A percentile compares a stretch with the other conserved stretches of the same genome.
Conservation (phyloP, 2,113 vertebrate species). For the Gobius niger region DNA sequence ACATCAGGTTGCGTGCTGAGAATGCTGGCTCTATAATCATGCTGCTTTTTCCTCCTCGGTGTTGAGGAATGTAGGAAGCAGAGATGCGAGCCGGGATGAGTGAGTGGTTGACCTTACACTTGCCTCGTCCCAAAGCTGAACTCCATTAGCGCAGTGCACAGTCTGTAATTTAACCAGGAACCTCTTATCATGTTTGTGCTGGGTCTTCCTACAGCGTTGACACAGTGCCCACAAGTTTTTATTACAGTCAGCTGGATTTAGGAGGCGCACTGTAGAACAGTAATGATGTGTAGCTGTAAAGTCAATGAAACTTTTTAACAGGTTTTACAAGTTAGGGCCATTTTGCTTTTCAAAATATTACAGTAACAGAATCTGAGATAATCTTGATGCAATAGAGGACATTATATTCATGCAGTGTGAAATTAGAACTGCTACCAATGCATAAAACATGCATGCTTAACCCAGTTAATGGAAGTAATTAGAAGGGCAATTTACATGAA, state of each 20-base stretch:
- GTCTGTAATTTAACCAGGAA: slow-evolving; percentile 77
- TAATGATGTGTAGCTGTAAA: not conserved
- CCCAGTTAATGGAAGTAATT: too few relatives aligned
- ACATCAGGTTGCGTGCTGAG: slow-evolving; percentile 22
- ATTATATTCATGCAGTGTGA: too few relatives aligned
- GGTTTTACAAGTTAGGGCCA: not conserved
- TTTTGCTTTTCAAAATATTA: too few relatives aligned
- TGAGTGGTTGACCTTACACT: slow-evolving; percentile 64
- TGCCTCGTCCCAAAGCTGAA: slow-evolving; percentile 73
- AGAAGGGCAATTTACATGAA: too few relatives aligned
- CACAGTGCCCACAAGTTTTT: slow-evolving; percentile 52
- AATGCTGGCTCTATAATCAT: slow-evolving; percentile 31
- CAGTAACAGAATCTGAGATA: too few relatives aligned
- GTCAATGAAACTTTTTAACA: not conserved
- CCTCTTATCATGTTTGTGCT: slow-evolving; percentile 72
- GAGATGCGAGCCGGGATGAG: slow-evolving; percentile 43
- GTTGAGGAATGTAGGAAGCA: slow-evolving; percentile 63
- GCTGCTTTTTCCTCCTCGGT: slow-evolving; percentile 45
- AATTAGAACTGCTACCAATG: too few relatives aligned
- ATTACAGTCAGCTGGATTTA: slow-evolving; percentile 39
- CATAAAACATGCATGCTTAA: too few relatives aligned
- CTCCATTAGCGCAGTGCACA: slow-evolving; percentile 69
- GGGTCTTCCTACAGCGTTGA: slow-evolving; percentile 59
- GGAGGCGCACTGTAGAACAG: slow-evolving; percentile 14
- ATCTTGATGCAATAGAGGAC: too few relatives aligned